A percentile compares a stretch with the other conserved stretches of the same genome.
Conservation (phyloP, 2,888 invertebrate genomes). For the Athrips mouffetella region DNA sequence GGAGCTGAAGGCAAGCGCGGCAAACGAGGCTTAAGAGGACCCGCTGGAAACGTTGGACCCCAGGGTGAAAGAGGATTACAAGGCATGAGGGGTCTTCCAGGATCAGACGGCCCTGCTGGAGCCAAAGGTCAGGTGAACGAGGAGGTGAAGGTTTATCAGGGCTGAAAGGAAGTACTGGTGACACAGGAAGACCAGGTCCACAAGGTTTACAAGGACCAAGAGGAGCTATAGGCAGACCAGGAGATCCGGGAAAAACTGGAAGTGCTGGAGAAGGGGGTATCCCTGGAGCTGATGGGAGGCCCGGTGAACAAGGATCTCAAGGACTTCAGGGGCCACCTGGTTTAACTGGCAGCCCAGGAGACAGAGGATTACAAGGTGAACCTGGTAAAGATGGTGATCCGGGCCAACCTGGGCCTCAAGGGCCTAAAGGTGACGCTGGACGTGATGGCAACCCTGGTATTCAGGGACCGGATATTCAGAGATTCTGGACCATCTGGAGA, state of each 20-base stretch:
- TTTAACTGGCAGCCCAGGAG: conserved; percentile 86
- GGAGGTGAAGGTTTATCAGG: conserved; percentile 76
- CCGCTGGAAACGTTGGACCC: conserved; percentile 84
- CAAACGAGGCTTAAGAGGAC: conserved; percentile 87
- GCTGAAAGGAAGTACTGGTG: conserved; percentile 80
- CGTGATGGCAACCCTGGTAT: conserved; percentile 87
- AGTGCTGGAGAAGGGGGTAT: conserved; percentile 85
- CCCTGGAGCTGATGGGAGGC: conserved; percentile 90
- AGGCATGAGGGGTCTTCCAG: conserved; percentile 84
- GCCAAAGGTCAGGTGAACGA: conserved; percentile 88
- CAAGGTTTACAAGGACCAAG: conserved; percentile 82
- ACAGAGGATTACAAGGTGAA: conserved; percentile 86
- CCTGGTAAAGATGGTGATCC: conserved; percentile 88
- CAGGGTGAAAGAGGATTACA: conserved; percentile 84
- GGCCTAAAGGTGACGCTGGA: conserved; percentile 88
- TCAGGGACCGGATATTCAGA: conserved; percentile 86
- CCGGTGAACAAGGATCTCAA: conserved; percentile 88
- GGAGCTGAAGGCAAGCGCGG: conserved; percentile 91
- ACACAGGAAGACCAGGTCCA: conserved; percentile 81
- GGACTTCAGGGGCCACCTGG: conserved; percentile 90
- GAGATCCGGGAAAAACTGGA: conserved; percentile 83
- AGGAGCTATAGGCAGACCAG: conserved; percentile 83
- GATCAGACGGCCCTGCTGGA: conserved; percentile 86
- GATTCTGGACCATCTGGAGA: conserved; percentile 84
- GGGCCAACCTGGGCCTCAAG: conserved; percentile 85